Conservation (phyloP, 2,888 invertebrate species). For the Pecten maximus region DNA sequence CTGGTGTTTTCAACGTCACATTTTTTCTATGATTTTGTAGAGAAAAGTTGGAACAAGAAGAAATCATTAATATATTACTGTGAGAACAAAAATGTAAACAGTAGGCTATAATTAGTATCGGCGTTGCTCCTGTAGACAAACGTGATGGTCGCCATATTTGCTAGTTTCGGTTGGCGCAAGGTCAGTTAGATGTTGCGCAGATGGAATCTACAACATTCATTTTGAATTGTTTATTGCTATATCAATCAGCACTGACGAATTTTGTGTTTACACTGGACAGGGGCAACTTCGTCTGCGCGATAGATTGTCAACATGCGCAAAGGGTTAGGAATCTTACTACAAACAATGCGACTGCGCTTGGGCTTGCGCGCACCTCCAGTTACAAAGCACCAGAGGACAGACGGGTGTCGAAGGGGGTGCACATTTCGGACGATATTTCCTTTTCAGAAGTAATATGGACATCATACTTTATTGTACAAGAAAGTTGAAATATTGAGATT, state of each 20-base stretch:
- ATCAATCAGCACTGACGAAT: slow-evolving; percentile 38
- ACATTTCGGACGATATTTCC: neutral
- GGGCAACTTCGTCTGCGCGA: slow-evolving; percentile 51
- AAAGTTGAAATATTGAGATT: neutral
- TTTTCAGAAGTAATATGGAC: neutral
- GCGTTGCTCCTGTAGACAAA: too few species aligned
- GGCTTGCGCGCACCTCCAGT: slow-evolving; percentile 89
- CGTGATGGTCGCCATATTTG: slow-evolving; percentile 41
- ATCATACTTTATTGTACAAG: neutral
- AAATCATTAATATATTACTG: too few species aligned
- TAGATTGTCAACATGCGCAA: slow-evolving; percentile 63
- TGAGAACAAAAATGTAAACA: too few species aligned
- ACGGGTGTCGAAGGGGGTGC: neutral
- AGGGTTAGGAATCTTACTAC: slow-evolving; percentile 48
- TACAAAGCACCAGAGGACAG: neutral
- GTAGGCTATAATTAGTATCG: too few species aligned
- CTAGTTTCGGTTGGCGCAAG: neutral
- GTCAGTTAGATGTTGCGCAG: neutral
- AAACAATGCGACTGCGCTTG: slow-evolving; percentile 94
- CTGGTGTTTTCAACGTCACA: too few species aligned
- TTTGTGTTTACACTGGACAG: slow-evolving; percentile 38
- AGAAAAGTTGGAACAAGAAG: too few species aligned
- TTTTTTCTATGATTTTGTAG: too few species aligned
- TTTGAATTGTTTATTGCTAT: neutral
- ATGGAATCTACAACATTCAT: neutral